Evolutionary conservation across 2,888 invertebrate species (phyloP).

Genomic region (Julus scandinavius): DNA sequence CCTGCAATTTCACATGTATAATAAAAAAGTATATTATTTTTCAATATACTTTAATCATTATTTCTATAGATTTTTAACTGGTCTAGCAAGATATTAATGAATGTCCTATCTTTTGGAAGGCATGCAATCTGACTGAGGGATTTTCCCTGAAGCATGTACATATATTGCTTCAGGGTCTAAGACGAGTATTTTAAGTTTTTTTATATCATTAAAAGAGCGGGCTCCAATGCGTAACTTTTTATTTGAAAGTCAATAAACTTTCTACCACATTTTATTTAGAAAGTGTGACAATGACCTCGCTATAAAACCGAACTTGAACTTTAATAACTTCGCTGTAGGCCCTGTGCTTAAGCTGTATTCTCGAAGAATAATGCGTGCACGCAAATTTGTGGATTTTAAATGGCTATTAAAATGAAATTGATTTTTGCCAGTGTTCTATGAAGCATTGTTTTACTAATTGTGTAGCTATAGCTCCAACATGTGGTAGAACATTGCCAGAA

Average conservation of each 20-base stretch:
- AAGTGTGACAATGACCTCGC: slow-evolving; percentile 51
- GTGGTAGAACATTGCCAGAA: too few species aligned
- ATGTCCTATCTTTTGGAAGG: not conserved
- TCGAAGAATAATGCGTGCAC: not conserved
- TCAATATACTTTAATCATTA: not conserved
- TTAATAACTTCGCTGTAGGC: not conserved
- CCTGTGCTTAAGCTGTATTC: not conserved
- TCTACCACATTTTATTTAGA: not conserved
- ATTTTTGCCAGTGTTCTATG: too few species aligned
- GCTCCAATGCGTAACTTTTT: slow-evolving; percentile 35
- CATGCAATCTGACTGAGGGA: not conserved
- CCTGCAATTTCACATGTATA: too few species aligned
- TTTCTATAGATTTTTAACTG: not conserved
- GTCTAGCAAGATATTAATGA: not conserved
- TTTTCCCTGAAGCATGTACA: not conserved
- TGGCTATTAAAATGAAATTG: too few species aligned
- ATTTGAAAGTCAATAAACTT: slow-evolving; percentile 48
- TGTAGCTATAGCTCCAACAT: too few species aligned
- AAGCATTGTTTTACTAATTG: too few species aligned
- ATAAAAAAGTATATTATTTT: not conserved
- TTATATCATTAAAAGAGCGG: slow-evolving; percentile 27
- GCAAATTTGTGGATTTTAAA: not conserved
- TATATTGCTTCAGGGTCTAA: not conserved
- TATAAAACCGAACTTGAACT: slow-evolving; percentile 15
- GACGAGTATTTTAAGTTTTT: not conserved